Evolutionary conservation across 2,797 vertebrate genomes (phyloP), one percentile per base, ranked within the genome.

Genomic region (Enteromius afrohamiltoni): DNA sequence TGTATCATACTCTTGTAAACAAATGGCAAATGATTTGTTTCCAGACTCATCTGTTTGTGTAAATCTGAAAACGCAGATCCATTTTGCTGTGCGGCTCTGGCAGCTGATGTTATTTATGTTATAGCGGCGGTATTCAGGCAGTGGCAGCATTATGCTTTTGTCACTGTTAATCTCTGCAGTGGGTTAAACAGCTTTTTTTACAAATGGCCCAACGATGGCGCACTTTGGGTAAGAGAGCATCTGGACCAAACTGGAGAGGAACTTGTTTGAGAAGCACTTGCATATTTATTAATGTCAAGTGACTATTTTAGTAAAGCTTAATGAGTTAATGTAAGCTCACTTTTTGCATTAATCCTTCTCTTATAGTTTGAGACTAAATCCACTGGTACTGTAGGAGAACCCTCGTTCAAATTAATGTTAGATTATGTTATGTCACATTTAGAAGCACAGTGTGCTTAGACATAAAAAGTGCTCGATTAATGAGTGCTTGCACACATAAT

Each of bases 51-150:
- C 84, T 67, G 85, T 88, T 85, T 84, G 69, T 65, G 58, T 83
- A 29, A 76, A 87, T 84, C 71, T 69, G 45, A 84, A 23, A 71
- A 85, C 60, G 4, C 64, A 60, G 77, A 51, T 83, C 81, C 53
- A 85, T 87, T 90, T 80, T 19, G 69, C 69, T 34, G 64, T 49
- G 49, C 69, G 34, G 47, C 74, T 49, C 80, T 82, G 82, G 67
- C 85, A 83, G 83, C 16, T 53, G 16, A 19, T 45, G 80, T 86
- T 84, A 86, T 88, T 89, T 87, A 89, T 87, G 81, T 74, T 81
- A 58, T 23, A 4, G 40, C 1, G 11, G 40, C 71, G 53, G 74
- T 55, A 69, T 65, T 47, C 84, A 67, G 85, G 64, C 60, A 58
- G 80, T 55, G 23, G 70, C 64, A 62, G 77, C 85, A 77, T 86